Conservation (phyloP, 2,888 invertebrate genomes). For the Drosophila birchii region DNA sequence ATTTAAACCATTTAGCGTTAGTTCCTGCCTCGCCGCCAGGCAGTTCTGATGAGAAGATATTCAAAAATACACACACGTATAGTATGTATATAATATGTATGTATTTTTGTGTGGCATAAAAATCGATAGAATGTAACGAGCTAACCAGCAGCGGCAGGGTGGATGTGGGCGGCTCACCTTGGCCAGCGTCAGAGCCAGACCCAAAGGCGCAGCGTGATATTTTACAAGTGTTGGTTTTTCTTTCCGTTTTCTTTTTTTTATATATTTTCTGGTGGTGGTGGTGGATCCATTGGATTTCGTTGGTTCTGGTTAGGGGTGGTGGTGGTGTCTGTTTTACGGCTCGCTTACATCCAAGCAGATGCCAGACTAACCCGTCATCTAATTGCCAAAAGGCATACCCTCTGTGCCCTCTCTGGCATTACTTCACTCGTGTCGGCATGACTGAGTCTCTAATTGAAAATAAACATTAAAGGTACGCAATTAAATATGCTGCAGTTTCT, state of each 20-base stretch:
- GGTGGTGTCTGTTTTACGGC: constrained; percentile 68
- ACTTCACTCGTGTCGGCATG: constrained; percentile 30
- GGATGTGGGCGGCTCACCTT: constrained; percentile 53
- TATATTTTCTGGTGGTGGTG: constrained; percentile 16
- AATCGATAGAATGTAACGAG: constrained; percentile 68
- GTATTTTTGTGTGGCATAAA: constrained; percentile 51
- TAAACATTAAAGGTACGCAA: constrained; percentile 60
- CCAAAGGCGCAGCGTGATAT: constrained; percentile 70
- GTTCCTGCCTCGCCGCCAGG: constrained; percentile 33
- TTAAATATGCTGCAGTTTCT: constrained; percentile 34
- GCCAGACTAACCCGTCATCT: constrained; percentile 65
- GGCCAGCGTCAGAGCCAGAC: constrained; percentile 52
- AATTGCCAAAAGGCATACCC: constrained; percentile 69
- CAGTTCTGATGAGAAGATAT: constrained; percentile 37
- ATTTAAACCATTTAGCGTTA: constrained; percentile 39
- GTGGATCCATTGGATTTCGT: constrained; percentile 1
- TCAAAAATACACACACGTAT: constrained; percentile 42
- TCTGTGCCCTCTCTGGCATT: constrained; percentile 30
- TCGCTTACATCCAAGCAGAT: constrained; percentile 71
- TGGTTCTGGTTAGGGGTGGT: constrained; percentile 44
- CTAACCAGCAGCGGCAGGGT: constrained; percentile 8
- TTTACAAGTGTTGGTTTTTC: constrained; percentile 71
- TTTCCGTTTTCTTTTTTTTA: constrained; percentile 40
- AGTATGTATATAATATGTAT: neutral
- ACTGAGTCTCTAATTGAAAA: constrained; percentile 70